phyloP scores from a whole-genome alignment of 2,797 vertebrate species.

The Amblyopsis hoosieri region DNA sequence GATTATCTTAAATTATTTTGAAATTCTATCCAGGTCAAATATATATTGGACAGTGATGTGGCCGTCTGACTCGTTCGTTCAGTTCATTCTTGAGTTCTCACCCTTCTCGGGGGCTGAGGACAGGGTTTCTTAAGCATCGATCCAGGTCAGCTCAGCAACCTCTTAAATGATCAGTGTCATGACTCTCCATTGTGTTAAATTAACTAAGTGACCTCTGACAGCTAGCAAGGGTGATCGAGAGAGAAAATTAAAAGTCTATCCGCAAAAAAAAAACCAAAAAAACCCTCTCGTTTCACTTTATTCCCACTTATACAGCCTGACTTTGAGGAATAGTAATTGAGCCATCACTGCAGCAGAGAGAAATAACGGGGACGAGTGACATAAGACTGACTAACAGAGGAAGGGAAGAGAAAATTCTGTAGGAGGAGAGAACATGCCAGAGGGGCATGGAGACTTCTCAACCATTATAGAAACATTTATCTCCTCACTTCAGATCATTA shows the following conservation, averaged over 20 bases:
- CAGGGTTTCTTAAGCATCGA: constrained; percentile 44
- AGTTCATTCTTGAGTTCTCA: constrained; percentile 34
- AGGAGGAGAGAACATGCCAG: background rate
- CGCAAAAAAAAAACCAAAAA: constrained; percentile 38
- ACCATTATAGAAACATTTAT: constrained; percentile 35
- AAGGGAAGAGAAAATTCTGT: constrained; percentile 20
- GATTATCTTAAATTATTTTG: no score
- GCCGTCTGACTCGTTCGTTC: constrained; percentile 16
- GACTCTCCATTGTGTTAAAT: constrained; percentile 33
- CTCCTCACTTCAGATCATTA: constrained; percentile 27
- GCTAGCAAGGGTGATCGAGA: constrained; percentile 27
- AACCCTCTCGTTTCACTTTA: constrained; percentile 42
- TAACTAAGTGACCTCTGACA: constrained; percentile 39
- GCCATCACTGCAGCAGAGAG: constrained; percentile 49
- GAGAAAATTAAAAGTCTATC: constrained; percentile 46
- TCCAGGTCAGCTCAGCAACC: constrained; percentile 38
- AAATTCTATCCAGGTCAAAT: background rate
- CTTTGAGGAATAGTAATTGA: constrained; percentile 66
- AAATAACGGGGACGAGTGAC: constrained; percentile 20
- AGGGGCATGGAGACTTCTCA: constrained; percentile 22
- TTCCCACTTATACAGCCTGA: constrained; percentile 44
- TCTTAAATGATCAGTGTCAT: constrained; percentile 53
- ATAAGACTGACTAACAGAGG: constrained; percentile 17
- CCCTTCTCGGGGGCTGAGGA: constrained; percentile 34
- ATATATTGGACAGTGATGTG: background rate